Evolutionary conservation across 1,140 invertebrate genomes (phyloP).

Genomic region (Nautilus pompilius): DNA sequence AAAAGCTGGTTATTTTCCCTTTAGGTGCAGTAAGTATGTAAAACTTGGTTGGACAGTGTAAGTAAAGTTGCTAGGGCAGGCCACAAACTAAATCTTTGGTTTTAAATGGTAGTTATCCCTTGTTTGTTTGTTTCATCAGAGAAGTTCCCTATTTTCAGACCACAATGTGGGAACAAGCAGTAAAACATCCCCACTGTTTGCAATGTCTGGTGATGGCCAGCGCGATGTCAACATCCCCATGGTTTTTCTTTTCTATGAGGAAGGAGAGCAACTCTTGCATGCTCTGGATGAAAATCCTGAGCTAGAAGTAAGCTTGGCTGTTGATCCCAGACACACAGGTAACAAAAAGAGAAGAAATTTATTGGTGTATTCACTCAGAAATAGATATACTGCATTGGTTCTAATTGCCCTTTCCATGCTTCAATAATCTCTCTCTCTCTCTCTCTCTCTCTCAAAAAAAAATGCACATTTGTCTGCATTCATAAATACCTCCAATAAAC

Average conservation of each 20-base stretch:
- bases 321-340: conserved; percentile 11
- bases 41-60: not conserved
- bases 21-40: not conserved
- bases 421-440: not conserved
- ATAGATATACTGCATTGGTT: conserved; percentile 1
- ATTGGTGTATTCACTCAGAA: too few species aligned
- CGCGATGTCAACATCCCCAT: conserved; percentile 86
- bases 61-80: not conserved
- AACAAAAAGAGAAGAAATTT: not conserved
- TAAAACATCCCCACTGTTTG: conserved; percentile 78
- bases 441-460: conserved; percentile 5
- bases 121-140: too few species aligned
- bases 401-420: too few species aligned
- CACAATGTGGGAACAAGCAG: conserved; percentile 74
- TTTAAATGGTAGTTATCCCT: too few species aligned
- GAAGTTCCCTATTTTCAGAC: too few species aligned
- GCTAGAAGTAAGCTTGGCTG: conserved; percentile 23
- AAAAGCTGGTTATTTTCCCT: not conserved
- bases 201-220: conserved; percentile 91
- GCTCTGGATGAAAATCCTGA: conserved; percentile 42
- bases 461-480: conserved; percentile 8
- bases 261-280: conserved; percentile 68
- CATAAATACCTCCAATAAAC: conserved; percentile 7
- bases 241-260: conserved; percentile 83
- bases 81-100: too few species aligned